Evolutionary conservation across 37 sponge, comb jelly and placozoan genomes (phyloP), one percentile per base, ranked within the genome.

Genomic region (Agelas oroides): DNA sequence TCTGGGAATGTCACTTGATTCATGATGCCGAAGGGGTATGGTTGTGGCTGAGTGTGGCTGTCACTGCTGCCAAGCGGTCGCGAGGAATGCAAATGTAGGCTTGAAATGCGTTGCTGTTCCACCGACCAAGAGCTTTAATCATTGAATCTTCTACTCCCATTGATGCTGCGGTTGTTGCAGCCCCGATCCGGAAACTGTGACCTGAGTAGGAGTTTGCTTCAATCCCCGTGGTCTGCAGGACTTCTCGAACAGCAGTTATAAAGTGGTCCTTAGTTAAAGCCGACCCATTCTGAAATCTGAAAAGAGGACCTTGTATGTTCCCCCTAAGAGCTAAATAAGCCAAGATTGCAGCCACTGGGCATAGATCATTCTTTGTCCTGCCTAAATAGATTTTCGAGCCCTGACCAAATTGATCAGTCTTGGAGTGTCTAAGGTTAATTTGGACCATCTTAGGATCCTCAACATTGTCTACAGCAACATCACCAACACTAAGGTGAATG

Each of bases 111-210:
- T 25, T 59, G 58, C 76, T 75, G 13, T 56, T n/a, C 59, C 76
- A 75, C 31, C 76, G 56, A 1, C 76, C 76, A 6, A 75, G 76
- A 11, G 18, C 35, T 25, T 75, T 75, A 11, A 75, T 75, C 12
- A 36, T 58, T 2, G 76, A 6, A 59, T 75, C 76, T 75, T 59
- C 20, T 15, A 75, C 59, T 16, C 76, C 76, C 17, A 32, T 60
- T n/a, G 59, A 1, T 31, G 27, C 59, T 2, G 76, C 76, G 11
- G 76, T 57, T 33, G 76, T 75, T 32, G 76, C 76, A 59, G 76
- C 59, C 35, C 76, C 59, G 25, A 75, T 15, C 36, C 76, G 60
- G 14, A 75, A 75, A 34, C 76, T 75, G 34, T 54, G 76, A 20
- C 76, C 76, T 32, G 56, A 59, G 37, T 59, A 75, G 20, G 59